These are phyloP conservation scores for Petrocephalus microphthalmus DNA, from an alignment of 2,113 vertebrate species.

Conservation along the genomic window DNA sequence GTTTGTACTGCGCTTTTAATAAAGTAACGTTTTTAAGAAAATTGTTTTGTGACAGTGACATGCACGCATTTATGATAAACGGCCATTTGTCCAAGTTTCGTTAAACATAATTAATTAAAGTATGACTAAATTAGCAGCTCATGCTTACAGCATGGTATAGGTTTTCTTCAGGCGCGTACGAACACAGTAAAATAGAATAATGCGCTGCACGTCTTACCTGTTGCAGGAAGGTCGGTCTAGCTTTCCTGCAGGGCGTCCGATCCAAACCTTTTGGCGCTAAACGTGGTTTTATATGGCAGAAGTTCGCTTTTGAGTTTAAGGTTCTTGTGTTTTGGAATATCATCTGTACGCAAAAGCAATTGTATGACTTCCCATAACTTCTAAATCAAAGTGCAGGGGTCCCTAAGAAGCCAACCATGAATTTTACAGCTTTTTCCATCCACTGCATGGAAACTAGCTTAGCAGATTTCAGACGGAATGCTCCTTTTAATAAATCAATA, in stretches of 20 bases:
- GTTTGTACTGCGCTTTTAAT: background rate
- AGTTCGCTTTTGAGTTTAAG: background rate
- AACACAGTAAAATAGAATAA: background rate
- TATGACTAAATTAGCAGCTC: background rate
- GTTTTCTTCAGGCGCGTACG: background rate
- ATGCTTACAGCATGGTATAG: background rate
- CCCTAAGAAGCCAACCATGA: background rate
- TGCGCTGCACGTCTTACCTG: slow-evolving; percentile 9
- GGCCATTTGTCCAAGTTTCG: background rate
- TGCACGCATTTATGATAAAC: background rate
- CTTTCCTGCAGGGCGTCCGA: background rate
- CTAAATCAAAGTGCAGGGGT: too few relatives aligned
- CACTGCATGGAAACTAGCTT: background rate
- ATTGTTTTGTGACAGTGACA: background rate
- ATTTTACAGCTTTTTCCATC: background rate
- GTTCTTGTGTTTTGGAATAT: background rate
- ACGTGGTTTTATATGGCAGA: background rate
- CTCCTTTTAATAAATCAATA: background rate
- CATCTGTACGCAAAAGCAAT: background rate
- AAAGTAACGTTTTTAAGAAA: background rate
- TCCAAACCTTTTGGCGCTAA: background rate
- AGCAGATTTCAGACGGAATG: background rate
- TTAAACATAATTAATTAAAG: background rate
- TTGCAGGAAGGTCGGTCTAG: background rate
- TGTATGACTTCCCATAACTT: background rate